A percentile compares a stretch with the other conserved stretches of the same genome.
Conservation (phyloP, 1,140 invertebrate species). For the Anoplolepis gracilipes region DNA sequence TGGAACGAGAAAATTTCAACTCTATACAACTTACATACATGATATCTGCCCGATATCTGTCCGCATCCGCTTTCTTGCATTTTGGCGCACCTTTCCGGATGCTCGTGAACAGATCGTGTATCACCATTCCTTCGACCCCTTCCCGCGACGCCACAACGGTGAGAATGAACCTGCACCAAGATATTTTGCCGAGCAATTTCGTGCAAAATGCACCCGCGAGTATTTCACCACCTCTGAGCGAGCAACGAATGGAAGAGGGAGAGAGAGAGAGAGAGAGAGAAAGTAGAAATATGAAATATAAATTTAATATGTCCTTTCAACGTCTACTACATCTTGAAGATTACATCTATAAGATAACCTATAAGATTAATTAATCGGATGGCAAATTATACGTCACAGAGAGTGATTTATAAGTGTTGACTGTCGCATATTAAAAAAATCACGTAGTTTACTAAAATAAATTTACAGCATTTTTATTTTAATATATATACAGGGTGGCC, state of each 20-base stretch:
- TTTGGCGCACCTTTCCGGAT: constrained; percentile 20
- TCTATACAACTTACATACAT: not conserved
- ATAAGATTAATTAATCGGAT: too few relatives aligned
- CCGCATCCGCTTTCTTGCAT: not conserved
- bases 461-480: not conserved
- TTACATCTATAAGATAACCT: not conserved
- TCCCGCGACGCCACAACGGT: not conserved
- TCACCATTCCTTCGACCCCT: constrained; percentile 2
- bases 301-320: not conserved
- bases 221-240: not conserved
- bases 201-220: not conserved
- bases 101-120: constrained; percentile 7
- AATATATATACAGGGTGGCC: too few relatives aligned
- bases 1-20: constrained; percentile 44
- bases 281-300: not conserved
- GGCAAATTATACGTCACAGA: not conserved
- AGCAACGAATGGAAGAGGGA: not conserved
- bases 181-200: constrained; percentile 34
- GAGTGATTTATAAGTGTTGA: not conserved
- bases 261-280: not conserved
- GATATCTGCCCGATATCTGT: constrained; percentile 32
- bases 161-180: not conserved
- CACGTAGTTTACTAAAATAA: not conserved
- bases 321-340: not conserved
- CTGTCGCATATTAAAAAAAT: not conserved